Conservation (phyloP, 2,888 invertebrate genomes). For the Tanypteryx hageni region DNA sequence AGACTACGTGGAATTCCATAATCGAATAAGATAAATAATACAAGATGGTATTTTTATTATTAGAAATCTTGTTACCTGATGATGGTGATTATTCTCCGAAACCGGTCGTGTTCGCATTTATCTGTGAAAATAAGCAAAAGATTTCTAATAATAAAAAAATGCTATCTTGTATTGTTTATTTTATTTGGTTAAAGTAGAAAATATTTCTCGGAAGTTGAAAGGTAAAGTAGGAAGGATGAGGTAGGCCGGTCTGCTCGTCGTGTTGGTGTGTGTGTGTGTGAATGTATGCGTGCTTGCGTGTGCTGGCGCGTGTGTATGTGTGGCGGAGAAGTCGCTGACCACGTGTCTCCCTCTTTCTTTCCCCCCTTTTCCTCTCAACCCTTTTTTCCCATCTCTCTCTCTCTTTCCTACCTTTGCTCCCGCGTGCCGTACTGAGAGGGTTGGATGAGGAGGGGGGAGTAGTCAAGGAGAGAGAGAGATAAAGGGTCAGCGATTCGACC, state of each 20-base stretch:
- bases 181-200: neutral
- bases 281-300: neutral
- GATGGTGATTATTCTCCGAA: too few relatives aligned
- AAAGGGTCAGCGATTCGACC: constrained; percentile 19
- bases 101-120: too few relatives aligned
- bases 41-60: too few relatives aligned
- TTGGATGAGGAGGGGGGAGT: neutral
- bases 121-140: too few relatives aligned
- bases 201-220: constrained; percentile 21
- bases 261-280: neutral
- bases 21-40: too few relatives aligned
- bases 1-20: too few relatives aligned
- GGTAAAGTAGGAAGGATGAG: neutral
- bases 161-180: too few relatives aligned
- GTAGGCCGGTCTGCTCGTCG: neutral
- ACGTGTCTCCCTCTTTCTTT: neutral
- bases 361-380: neutral
- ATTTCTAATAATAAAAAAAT: too few relatives aligned
- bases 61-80: too few relatives aligned
- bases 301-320: neutral
- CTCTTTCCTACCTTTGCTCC: neutral
- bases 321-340: constrained; percentile 29
- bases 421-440: neutral
- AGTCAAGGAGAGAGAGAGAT: neutral
- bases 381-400: neutral